Evolutionary conservation across 1,140 invertebrate species (phyloP), one percentile per base, ranked within the genome.

Genomic region (Lamellibrachia luymesi): DNA sequence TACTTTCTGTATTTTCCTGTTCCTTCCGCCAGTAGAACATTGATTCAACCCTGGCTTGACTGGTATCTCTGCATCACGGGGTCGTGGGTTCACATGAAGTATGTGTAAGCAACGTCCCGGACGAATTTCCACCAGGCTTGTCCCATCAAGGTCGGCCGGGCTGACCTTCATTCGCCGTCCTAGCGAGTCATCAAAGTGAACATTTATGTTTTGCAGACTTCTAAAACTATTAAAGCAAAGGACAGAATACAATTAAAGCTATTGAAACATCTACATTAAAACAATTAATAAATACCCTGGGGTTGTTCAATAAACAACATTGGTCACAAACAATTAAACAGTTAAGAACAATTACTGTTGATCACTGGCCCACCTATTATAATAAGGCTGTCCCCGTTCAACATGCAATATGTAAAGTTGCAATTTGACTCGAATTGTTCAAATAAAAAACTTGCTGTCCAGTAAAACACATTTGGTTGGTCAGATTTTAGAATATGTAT

Each of bases 51-150:
- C 25, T 22, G 64, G 64, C 13, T 80, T 10, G 64, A 17, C 2
- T 6, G 13, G 5, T 17, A 80, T 80, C 64, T 93, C 90, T 50
- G 94, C 94, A 94, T 95, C 95, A 92, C 95, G 93, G 56, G 94
- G 93, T 92, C 93, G 93, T 49, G 94, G 91, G 94, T 96, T 96
- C 13, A 95, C 64, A 92, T 95, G 95, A 80, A 93, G 94, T 8
- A 96, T 95, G n/a, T 94, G 92, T 22, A 96, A 92, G 17, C 93
- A 4, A 91, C 95, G 93, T 2, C 94, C 94, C 2, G 94, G 94
- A 64, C 95, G 93, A 38, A 95, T 93, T 93, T 95, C 95, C 56
- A 95, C 64, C 49, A 93, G 27, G 51, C 51, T 27, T n/a, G 25
- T n/a, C 17, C 92, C 92, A 50, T 51, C 92, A 22, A 92, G 64